Evolutionary conservation across 2,797 vertebrate species (phyloP).

Genomic region (Aulostomus chinensis): DNA sequence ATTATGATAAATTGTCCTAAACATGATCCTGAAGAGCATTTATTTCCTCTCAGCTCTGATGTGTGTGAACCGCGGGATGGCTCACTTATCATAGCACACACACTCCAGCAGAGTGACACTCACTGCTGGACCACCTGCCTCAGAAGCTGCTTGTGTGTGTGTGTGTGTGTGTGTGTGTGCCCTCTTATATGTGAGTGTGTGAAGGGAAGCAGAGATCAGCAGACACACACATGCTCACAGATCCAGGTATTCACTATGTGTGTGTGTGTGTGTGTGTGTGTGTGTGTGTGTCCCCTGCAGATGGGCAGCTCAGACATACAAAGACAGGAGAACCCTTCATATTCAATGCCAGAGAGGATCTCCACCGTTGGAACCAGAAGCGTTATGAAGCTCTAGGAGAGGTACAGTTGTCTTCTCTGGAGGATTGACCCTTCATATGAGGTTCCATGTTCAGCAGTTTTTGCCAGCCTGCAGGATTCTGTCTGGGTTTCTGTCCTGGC

Average conservation of each 20-base stretch:
- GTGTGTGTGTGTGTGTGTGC: too few species aligned
- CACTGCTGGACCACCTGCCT: constrained; percentile 30
- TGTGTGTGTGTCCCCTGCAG: constrained; percentile 34
- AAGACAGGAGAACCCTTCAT: constrained; percentile 93
- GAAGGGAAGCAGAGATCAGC: too few species aligned
- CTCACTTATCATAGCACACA: constrained; percentile 8
- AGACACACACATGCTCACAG: not conserved
- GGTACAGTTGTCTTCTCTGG: constrained; percentile 73
- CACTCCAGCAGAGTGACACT: constrained; percentile 18
- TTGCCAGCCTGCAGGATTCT: not conserved
- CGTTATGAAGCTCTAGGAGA: constrained; percentile 98
- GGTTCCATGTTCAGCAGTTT: too few species aligned
- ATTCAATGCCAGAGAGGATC: constrained; percentile 94
- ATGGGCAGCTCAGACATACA: constrained; percentile 85
- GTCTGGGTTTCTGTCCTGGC: not conserved
- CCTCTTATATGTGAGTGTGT: too few species aligned
- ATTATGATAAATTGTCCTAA: constrained; percentile 19
- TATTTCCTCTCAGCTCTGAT: constrained; percentile 16
- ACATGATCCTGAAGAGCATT: constrained; percentile 5
- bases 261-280: too few species aligned
- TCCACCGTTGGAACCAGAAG: constrained; percentile 98
- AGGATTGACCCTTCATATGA: not conserved
- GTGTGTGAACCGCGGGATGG: constrained; percentile 2
- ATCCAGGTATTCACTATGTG: not conserved
- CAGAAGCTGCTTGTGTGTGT: constrained; percentile 1